Percentiles rank a stretch among this genome's conserved stretches.
Evolutionary conservation across 2,797 vertebrate species (phyloP).

Genomic region (Gallinago stenura): DNA sequence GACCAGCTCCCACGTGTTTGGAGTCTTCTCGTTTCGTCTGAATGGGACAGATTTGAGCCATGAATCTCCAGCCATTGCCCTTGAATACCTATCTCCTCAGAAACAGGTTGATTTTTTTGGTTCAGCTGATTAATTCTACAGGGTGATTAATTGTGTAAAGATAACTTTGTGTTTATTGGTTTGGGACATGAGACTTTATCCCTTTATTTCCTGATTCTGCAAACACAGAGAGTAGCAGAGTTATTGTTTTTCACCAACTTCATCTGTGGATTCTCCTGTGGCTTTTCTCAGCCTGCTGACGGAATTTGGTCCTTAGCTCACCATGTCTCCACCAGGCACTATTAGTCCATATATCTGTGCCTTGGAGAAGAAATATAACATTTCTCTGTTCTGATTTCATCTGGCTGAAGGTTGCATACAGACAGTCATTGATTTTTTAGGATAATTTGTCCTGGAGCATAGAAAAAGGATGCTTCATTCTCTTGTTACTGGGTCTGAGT

Average conservation of each 20-base stretch:
- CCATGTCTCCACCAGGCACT: not conserved
- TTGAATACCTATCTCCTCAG: not conserved
- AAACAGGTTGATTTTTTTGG: not conserved
- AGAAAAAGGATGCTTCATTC: not conserved
- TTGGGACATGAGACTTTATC: not conserved
- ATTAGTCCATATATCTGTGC: fast-evolving
- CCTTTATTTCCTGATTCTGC: not conserved
- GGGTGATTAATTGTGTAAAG: not conserved
- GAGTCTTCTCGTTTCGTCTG: not conserved
- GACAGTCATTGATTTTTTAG: not conserved
- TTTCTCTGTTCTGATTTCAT: not conserved
- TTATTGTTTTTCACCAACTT: not conserved
- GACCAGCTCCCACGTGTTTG: not conserved
- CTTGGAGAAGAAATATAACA: not conserved
- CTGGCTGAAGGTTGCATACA: not conserved
- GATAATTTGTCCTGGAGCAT: not conserved
- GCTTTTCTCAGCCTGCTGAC: not conserved
- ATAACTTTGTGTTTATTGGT: slow-evolving; percentile 15
- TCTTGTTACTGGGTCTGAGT: not conserved
- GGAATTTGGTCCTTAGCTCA: not conserved
- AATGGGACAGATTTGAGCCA: not conserved
- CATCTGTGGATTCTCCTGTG: not conserved
- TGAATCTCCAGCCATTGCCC: not conserved
- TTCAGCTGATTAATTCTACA: slow-evolving; percentile 4
- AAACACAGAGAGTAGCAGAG: not conserved